Conservation (phyloP, 2,797 vertebrate species). For the Melanotaenia maccullochi region DNA sequence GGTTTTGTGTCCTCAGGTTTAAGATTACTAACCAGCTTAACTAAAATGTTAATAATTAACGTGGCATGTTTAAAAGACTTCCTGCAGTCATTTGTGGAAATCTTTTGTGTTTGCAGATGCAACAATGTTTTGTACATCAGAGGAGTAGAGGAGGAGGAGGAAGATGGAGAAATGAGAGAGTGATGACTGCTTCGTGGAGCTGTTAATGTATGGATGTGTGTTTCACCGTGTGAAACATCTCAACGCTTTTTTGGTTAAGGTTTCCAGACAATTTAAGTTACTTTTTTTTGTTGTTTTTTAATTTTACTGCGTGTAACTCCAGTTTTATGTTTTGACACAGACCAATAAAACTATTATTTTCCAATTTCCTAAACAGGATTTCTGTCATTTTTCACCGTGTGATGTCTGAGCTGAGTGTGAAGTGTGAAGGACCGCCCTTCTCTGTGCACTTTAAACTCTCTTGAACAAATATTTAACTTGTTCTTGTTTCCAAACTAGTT, state of each 20-base stretch:
- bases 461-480: constrained; percentile 71
- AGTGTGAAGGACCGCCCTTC: constrained; percentile 6
- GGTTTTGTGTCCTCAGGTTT: not conserved
- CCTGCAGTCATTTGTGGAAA: not conserved
- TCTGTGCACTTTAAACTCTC: constrained; percentile 72
- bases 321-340: constrained; percentile 58
- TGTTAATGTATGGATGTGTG: constrained; percentile 57
- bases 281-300: constrained; percentile 35
- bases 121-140: constrained; percentile 99
- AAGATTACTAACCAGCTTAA: not conserved
- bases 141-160: constrained; percentile 98
- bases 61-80: not conserved
- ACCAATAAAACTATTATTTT: constrained; percentile 71
- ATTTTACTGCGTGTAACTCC: constrained; percentile 45
- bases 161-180: constrained; percentile 99
- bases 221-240: constrained; percentile 75
- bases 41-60: not conserved
- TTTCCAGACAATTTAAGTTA: constrained; percentile 11
- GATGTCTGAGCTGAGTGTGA: not conserved
- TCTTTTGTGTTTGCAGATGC: constrained; percentile 83
- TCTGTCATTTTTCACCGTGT: not conserved
- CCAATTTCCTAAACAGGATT: constrained; percentile 56
- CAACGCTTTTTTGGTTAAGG: constrained; percentile 31
- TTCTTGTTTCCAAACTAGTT: constrained; percentile 21
- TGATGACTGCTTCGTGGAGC: constrained; percentile 70